Evolutionary conservation across 2,113 vertebrate genomes (phyloP), one percentile per base, ranked within the genome.

Genomic region (Halcyon malimbica): DNA sequence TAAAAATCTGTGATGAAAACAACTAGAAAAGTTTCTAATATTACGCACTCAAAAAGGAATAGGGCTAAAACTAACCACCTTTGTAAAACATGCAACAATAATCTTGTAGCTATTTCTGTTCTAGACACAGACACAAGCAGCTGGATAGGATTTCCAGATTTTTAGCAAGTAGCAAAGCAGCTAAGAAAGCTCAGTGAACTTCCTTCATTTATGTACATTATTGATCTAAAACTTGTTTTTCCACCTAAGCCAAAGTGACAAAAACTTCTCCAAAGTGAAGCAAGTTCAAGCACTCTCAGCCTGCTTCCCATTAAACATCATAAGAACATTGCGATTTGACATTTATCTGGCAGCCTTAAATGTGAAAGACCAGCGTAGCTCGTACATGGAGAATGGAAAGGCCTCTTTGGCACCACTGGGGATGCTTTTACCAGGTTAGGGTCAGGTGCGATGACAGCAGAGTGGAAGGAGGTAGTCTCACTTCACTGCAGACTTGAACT

Each of bases 301-400:
- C 82, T 94, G 70, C 41, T 87, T 78, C 95, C 87, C 87, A 91
- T 94, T 92, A 96, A 94, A 67, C 78, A 93, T 89, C 86, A 60
- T 69, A 83, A 82, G 78, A 94, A 94, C 70, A 81, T 62, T 35
- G 24, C 0, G 10, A 69, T 85, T 97, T 93, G 94, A 83, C 78
- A 96, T 95, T 97, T 97, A 96, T 96, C 84, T 88, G 83, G 95
- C 89, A 92, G 94, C 69, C 53, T 94, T 90, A 91, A 96, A 95
- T 87, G 87, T 93, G 87, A 97, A 95, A 89, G 94, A 96, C 96
- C 88, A 13, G 35, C 37, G 46, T 68, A 92, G 77, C 64, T 83
- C 46, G 78, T 73, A 91, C 51, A 33, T 26, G 39, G 90, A 96
- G 84, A 76, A 90, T 51, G 65, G 89, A 93, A 50, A 56, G 93